Evolutionary conservation across 2,113 vertebrate species (phyloP).

Genomic region (Pycnonotus jocosus): DNA sequence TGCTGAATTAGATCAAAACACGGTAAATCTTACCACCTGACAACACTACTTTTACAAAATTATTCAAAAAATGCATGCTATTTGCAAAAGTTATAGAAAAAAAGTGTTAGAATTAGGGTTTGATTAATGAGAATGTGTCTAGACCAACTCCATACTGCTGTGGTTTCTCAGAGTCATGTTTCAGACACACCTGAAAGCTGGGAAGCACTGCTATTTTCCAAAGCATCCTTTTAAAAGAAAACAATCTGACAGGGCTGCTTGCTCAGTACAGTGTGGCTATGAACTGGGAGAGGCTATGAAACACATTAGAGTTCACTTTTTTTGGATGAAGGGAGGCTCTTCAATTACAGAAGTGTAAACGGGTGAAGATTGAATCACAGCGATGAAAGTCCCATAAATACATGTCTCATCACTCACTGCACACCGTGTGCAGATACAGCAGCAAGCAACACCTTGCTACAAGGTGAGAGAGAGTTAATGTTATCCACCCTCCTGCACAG

Average conservation of each 20-base stretch:
- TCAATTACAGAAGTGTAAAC: conserved; percentile 50
- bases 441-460: background rate
- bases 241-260: background rate
- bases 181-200: background rate
- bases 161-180: background rate
- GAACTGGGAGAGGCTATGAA: conserved; percentile 8
- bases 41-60: conserved; percentile 40
- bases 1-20: conserved; percentile 49
- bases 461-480: background rate
- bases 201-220: conserved; percentile 10
- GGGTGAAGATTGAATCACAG: background rate
- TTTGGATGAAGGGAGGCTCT: conserved; percentile 36
- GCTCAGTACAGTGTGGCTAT: background rate
- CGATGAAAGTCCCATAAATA: background rate
- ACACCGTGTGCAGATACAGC: background rate
- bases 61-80: conserved; percentile 21
- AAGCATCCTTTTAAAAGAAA: conserved; percentile 57
- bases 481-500: background rate
- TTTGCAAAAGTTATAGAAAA: conserved; percentile 38
- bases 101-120: background rate
- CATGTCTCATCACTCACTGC: background rate
- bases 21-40: conserved; percentile 60
- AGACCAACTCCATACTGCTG: conserved; percentile 18
- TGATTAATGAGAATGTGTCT: conserved; percentile 58
- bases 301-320: conserved; percentile 15